These are phyloP conservation scores for Carettochelys insculpta DNA, from an alignment of 2,113 vertebrate genomes.

Conservation along the genomic window DNA sequence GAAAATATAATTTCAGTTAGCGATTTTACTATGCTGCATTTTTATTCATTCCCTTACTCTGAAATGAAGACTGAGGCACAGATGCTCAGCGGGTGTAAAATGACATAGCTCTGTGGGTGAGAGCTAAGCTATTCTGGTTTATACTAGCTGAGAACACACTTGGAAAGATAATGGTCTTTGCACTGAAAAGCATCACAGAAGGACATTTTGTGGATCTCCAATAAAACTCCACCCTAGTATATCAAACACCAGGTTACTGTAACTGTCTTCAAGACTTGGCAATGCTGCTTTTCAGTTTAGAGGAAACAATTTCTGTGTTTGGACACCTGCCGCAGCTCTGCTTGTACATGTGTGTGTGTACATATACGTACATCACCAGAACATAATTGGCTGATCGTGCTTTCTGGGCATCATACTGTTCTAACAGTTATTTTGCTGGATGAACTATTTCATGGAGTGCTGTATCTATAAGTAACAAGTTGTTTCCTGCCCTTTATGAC, in stretches of 20 bases:
- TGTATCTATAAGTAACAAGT: background rate
- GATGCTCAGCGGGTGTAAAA: background rate
- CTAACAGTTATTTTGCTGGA: background rate
- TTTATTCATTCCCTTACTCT: constrained; percentile 15
- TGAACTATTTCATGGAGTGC: background rate
- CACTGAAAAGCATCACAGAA: background rate
- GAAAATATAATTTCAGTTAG: background rate
- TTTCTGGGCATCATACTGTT: background rate
- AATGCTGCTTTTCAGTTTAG: background rate
- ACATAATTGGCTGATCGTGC: rapidly evolving
- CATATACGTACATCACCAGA: rapidly evolving
- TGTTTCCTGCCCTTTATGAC: background rate
- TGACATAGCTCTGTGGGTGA: background rate
- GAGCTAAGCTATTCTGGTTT: background rate
- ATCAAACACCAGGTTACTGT: background rate
- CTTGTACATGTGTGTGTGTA: background rate
- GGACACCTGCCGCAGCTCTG: background rate
- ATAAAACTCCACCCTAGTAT: background rate
- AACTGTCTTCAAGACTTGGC: background rate
- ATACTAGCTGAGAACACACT: background rate
- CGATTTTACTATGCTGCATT: constrained; percentile 19
- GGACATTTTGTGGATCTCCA: background rate
- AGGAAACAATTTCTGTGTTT: background rate
- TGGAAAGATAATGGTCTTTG: background rate
- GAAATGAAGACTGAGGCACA: background rate